These are phyloP conservation scores for Odontocolon sp. DNA, from an alignment of 2,888 invertebrate genomes.

Conservation along the genomic window DNA sequence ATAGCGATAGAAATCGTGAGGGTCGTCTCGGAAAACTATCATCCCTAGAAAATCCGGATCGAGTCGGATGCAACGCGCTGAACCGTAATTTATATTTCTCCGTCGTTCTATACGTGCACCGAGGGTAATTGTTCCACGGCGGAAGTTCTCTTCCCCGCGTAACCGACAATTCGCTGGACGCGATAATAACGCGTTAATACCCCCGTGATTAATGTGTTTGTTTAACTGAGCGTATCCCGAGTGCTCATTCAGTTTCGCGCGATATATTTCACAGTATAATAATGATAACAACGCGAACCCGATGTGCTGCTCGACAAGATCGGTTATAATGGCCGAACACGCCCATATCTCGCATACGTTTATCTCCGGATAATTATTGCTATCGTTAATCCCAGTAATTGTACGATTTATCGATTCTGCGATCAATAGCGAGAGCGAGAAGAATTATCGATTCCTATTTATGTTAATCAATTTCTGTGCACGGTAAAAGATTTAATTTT, in stretches of 20 bases:
- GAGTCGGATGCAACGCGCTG: neutral
- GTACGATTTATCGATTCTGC: conserved; percentile 46
- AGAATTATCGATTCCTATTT: conserved; percentile 12
- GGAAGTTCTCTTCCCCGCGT: neutral
- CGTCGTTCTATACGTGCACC: neutral
- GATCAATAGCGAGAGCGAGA: neutral
- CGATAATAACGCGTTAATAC: conserved; percentile 42
- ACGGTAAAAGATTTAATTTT: too few species aligned
- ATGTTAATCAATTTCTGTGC: too few species aligned
- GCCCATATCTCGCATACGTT: conserved; percentile 20
- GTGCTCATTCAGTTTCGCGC: neutral
- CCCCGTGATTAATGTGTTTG: conserved; percentile 28
- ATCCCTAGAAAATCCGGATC: neutral
- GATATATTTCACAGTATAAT: conserved; percentile 1
- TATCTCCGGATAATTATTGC: conserved; percentile 39
- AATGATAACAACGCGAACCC: conserved; percentile 9
- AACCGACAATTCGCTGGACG: conserved; percentile 12
- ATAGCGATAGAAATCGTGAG: conserved; percentile 32
- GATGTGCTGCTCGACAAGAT: conserved; percentile 32
- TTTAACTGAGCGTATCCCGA: conserved; percentile 30
- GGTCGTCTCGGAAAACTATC: neutral
- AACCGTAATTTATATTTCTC: neutral
- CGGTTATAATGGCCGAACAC: conserved; percentile 28
- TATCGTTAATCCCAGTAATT: conserved; percentile 38
- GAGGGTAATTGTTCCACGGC: neutral